phyloP scores from a whole-genome alignment of 2,797 vertebrate species.

The Lateolabrax maculatus region DNA sequence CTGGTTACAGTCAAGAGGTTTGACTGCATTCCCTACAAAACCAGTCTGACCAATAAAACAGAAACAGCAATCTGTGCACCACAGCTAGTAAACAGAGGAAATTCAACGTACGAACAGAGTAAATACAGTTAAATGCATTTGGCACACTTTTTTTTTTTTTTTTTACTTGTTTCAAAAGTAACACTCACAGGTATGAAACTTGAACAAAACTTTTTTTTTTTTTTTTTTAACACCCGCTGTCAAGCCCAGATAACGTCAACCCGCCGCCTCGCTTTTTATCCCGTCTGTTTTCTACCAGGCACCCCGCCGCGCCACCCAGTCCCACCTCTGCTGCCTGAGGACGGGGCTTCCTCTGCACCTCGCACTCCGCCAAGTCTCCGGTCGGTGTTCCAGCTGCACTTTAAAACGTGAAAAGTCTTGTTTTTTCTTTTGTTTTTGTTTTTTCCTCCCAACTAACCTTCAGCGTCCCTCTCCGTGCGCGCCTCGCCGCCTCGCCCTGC shows the following conservation, averaged over 20 bases:
- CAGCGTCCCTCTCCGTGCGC: no score
- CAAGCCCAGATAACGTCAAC: not conserved
- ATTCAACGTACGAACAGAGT: no score
- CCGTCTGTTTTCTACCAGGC: no score
- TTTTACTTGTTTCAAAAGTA: not conserved
- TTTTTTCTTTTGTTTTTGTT: not conserved
- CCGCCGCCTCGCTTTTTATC: not conserved
- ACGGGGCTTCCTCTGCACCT: no score
- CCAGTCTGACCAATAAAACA: constrained; percentile 8
- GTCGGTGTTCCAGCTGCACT: rapidly evolving
- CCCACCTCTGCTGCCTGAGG: no score
- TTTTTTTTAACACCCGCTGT: no score
- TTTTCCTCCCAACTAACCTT: constrained; percentile 12
- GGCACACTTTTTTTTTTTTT: no score
- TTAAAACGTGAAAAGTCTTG: rapidly evolving
- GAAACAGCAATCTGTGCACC: not conserved
- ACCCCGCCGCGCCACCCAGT: no score
- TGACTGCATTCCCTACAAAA: constrained; percentile 36
- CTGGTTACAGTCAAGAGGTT: not conserved
- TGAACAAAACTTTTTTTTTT: rapidly evolving
- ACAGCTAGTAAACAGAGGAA: rapidly evolving
- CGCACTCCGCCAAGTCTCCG: not conserved
- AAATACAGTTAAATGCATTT: no score
- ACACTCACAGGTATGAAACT: not conserved
- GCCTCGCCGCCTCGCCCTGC: not conserved